These are phyloP conservation scores for Chydorus sphaericus DNA, from an alignment of 2,888 invertebrate species.

Conservation along the genomic window DNA sequence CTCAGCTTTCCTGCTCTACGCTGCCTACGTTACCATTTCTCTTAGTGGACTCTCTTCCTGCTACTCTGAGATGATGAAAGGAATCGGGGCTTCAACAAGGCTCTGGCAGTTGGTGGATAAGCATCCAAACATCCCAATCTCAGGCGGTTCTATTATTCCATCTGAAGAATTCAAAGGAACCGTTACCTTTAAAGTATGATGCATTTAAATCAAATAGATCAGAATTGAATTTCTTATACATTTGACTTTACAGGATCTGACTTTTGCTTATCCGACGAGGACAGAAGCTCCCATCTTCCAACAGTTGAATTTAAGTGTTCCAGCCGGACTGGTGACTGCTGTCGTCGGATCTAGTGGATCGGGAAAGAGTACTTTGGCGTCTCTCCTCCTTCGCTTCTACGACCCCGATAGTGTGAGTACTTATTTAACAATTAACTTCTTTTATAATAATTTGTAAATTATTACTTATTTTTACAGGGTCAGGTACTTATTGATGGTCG, in stretches of 20 bases:
- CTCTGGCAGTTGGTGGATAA: constrained; percentile 82
- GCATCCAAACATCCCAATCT: constrained; percentile 53
- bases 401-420: constrained; percentile 44
- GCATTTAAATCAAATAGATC: neutral
- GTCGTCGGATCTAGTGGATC: constrained; percentile 85
- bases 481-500: constrained; percentile 56
- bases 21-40: constrained; percentile 82
- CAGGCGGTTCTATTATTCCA: constrained; percentile 33
- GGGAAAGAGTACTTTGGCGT: constrained; percentile 84
- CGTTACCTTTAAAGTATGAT: neutral
- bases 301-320: constrained; percentile 47
- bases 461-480: constrained; percentile 33
- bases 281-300: constrained; percentile 43
- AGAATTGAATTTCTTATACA: constrained; percentile 43
- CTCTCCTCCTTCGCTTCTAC: constrained; percentile 68
- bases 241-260: constrained; percentile 55
- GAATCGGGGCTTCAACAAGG: constrained; percentile 76
- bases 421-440: neutral
- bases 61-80: constrained; percentile 85
- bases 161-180: neutral
- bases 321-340: constrained; percentile 58
- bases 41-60: constrained; percentile 80
- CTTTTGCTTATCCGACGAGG: constrained; percentile 55
- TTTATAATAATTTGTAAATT: neutral
- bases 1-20: constrained; percentile 86